Percentiles rank a stretch among this genome's conserved stretches.
Evolutionary conservation across 2,113 vertebrate genomes (phyloP).

Genomic region (Hyla sarda): DNA sequence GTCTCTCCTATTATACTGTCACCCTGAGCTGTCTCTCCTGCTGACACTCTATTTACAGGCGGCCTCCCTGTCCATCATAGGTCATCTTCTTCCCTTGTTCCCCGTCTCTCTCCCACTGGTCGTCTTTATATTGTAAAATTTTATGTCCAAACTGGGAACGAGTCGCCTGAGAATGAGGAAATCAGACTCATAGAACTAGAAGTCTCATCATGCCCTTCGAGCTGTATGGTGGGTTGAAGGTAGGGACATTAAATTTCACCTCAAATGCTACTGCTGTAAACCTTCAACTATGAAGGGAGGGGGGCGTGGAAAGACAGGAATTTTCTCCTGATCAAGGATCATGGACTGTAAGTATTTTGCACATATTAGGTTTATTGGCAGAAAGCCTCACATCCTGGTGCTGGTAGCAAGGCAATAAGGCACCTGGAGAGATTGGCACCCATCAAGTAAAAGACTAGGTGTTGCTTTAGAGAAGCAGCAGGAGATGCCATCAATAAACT

Average conservation of each 20-base stretch:
- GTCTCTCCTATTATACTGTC: neutral
- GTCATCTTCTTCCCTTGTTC: neutral
- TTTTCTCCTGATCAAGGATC: neutral
- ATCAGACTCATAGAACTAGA: neutral
- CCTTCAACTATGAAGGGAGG: neutral
- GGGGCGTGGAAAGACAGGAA: neutral
- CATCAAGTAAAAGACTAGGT: neutral
- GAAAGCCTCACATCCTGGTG: neutral
- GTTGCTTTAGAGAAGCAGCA: neutral
- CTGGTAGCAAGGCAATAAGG: neutral
- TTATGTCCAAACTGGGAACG: neutral
- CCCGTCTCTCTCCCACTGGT: neutral
- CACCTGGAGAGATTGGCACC: neutral
- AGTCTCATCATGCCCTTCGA: neutral
- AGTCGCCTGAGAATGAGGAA: neutral
- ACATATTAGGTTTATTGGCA: neutral
- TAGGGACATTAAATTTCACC: too few species aligned
- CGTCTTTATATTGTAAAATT: neutral
- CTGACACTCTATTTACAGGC: neutral
- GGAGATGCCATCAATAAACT: neutral
- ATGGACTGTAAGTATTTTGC: neutral
- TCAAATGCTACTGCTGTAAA: neutral
- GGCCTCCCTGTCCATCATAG: conserved; percentile 8
- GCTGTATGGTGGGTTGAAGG: neutral
- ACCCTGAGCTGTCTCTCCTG: neutral